A percentile compares a stretch with the other conserved stretches of the same genome.
Conservation (phyloP, 1,140 invertebrate genomes). For the Chrysoperla carnea region DNA sequence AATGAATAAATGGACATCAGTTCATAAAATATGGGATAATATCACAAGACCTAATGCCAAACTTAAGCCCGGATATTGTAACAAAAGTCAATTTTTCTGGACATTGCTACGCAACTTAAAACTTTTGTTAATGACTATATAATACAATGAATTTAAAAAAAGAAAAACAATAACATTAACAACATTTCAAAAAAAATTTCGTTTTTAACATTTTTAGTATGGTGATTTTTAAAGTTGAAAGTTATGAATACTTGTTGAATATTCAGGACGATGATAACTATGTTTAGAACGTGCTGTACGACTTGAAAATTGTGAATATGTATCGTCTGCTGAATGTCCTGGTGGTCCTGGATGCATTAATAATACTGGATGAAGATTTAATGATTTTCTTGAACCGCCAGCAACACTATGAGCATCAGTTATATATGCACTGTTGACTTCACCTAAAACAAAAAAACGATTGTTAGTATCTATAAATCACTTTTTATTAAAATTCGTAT, state of each 20-base stretch:
- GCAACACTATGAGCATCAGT: constrained; percentile 61
- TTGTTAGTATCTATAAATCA: background rate
- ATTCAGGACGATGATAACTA: constrained; percentile 19
- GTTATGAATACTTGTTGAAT: constrained; percentile 39
- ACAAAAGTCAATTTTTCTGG: too few species aligned
- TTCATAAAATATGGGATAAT: too few species aligned
- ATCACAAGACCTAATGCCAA: too few species aligned
- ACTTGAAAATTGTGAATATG: constrained; percentile 59
- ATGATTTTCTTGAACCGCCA: constrained; percentile 66
- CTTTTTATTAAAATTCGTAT: constrained; percentile 1
- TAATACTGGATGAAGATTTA: constrained; percentile 71
- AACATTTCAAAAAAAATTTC: too few species aligned
- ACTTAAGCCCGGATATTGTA: too few species aligned
- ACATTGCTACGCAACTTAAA: too few species aligned
- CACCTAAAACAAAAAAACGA: constrained; percentile 35
- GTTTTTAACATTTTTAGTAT: too few species aligned
- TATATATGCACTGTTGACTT: constrained; percentile 72
- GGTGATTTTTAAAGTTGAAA: constrained; percentile 31
- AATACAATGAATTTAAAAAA: too few species aligned
- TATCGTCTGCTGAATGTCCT: constrained; percentile 29
- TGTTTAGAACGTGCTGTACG: constrained; percentile 33
- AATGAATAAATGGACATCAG: too few species aligned
- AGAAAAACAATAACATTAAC: too few species aligned
- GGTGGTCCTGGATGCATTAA: constrained; percentile 45
- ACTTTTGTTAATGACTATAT: too few species aligned